Evolutionary conservation across 2,797 vertebrate species (phyloP).

Genomic region (Fundulus diaphanus): DNA sequence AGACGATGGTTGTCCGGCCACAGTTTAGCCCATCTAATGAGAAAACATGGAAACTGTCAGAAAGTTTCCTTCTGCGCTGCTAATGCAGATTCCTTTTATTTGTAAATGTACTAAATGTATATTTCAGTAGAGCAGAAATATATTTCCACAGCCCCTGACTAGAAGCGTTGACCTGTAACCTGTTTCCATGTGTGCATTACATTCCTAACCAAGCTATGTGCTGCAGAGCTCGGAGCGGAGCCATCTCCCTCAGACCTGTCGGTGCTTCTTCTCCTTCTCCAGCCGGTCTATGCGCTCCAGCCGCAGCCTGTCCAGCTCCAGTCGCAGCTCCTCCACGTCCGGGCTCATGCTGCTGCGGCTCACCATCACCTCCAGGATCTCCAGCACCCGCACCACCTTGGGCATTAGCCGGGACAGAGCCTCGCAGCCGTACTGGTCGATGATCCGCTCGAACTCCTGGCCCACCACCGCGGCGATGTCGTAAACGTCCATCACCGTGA

Average conservation of each 20-base stretch:
- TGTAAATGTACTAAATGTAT: background rate
- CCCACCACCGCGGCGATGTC: conserved; percentile 96
- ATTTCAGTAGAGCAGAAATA: background rate
- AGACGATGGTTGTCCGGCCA: background rate
- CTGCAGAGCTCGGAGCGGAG: too few species aligned
- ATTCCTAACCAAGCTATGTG: background rate
- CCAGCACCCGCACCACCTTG: conserved; percentile 95
- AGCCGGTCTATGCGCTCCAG: conserved; percentile 91
- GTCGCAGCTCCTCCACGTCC: conserved; percentile 93
- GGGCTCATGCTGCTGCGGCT: conserved; percentile 91
- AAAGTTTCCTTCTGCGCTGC: background rate
- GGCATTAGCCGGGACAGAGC: conserved; percentile 94
- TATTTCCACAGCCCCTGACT: background rate
- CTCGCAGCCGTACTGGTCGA: conserved; percentile 96
- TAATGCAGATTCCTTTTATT: background rate
- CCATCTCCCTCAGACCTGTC: conserved; percentile 83
- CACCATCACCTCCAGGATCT: conserved; percentile 97
- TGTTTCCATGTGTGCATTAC: background rate
- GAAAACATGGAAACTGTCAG: background rate
- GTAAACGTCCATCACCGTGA: conserved; percentile 98
- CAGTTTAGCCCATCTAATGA: background rate
- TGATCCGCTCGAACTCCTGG: conserved; percentile 97
- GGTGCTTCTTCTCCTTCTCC: conserved; percentile 93
- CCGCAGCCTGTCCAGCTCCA: conserved; percentile 94
- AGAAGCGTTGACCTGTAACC: background rate